These are phyloP conservation scores for Strongylocentrotus purpuratus DNA, from an alignment of 35 echinoderm and acorn worm genomes.

Conservation along the genomic window DNA sequence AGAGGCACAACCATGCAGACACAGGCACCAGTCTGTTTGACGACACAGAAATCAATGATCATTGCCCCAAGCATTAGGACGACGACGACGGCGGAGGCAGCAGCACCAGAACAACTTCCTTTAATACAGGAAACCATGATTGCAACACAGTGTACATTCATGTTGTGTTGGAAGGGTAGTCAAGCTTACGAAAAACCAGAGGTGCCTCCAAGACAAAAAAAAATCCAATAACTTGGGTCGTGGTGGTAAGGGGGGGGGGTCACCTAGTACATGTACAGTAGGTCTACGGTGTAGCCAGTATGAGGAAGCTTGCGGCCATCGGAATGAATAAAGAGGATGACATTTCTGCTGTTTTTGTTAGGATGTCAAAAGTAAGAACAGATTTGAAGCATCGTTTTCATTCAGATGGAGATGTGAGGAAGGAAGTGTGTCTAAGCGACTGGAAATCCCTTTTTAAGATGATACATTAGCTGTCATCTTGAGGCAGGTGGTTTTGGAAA, in stretches of 20 bases:
- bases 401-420: neutral
- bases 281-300: neutral
- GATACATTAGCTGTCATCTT: neutral
- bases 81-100: neutral
- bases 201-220: neutral
- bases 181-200: neutral
- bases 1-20: neutral
- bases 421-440: neutral
- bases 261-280: neutral
- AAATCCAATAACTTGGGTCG: neutral
- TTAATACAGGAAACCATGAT: neutral
- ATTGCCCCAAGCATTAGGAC: neutral
- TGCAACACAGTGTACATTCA: neutral
- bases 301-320: neutral
- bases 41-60: slow-evolving; percentile 2
- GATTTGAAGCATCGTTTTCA: neutral
- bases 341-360: neutral
- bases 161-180: neutral
- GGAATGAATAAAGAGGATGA: neutral
- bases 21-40: neutral
- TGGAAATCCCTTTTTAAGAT: neutral
- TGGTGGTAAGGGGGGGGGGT: neutral
- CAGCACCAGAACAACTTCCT: neutral
- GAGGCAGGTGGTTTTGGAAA: neutral
- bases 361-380: neutral